Base-by-base conservation (phyloP, 2,888 invertebrate species). In the Cyclophora albipunctata region DNA sequence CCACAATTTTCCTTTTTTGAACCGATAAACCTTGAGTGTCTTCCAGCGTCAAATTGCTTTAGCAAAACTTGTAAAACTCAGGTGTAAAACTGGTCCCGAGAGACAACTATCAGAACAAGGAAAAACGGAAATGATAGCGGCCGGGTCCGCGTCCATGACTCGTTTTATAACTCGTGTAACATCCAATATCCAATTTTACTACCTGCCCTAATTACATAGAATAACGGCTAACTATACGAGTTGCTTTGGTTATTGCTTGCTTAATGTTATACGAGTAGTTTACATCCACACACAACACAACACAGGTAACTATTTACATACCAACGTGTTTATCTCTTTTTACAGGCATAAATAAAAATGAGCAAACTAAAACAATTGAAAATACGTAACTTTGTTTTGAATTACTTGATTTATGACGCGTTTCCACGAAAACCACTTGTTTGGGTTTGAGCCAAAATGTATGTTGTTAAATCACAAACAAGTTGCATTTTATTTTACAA, bases 1-100 rank as follows among this genome's bases (percentile, higher is more conserved):
- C 55, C 63, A 66, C 74, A 76, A 73, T 79, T 76, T 71, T 73
- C 68, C 70, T 67, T 70, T 74, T 75, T 75, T 73, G 45, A 50
- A 53, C 47, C 65, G 61, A 64, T 67, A 67, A 68, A 66, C 61
- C 61, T 55, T 52, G 49, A 55, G 55, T 55, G 51, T 55, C 60
- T 56, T 40, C 45, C 45, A 43, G 44, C 51, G 44, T 44, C 49
- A 40, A 53, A 58, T 59, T 53, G 53, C 47, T 49, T 53, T 51
- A 49, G 54, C 58, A 58, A 58, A 58, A 48, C 54, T 55, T 49
- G 53, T 58, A 57, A 58, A 58, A 49, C 54, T 55, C 50, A 53
- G 48, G 54, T 55, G 50, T 47, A 40, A 51, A 47, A 47, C 51
- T 7, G 20, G 49, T 55, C 53, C 55, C 55, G 7, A 40, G 58